Percentiles rank a stretch among this genome's conserved stretches.
Conservation (phyloP, 1,140 invertebrate species). For the Sesamia nonagrioides region DNA sequence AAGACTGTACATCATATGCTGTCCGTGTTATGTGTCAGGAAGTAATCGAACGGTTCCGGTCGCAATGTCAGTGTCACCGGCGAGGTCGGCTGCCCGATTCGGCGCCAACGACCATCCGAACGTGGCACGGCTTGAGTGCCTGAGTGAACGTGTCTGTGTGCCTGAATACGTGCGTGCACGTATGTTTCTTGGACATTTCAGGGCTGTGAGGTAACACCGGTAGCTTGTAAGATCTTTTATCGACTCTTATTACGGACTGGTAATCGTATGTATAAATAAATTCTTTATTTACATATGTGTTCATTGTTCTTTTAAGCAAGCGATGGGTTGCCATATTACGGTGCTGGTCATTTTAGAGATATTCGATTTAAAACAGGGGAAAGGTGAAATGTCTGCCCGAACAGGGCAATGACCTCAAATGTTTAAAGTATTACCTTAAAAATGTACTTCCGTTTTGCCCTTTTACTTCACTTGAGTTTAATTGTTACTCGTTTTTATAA, state of each 20-base stretch:
- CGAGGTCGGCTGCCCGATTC: slow-evolving; percentile 65
- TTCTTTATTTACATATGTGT: not conserved
- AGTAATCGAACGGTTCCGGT: slow-evolving; percentile 69
- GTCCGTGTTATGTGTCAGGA: slow-evolving; percentile 60
- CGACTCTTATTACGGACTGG: not conserved
- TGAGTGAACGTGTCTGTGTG: not conserved
- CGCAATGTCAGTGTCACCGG: slow-evolving; percentile 76
- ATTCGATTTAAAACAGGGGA: not conserved
- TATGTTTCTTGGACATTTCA: slow-evolving; percentile 28
- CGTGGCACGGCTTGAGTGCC: not conserved
- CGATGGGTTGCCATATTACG: not conserved
- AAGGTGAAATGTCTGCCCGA: not conserved
- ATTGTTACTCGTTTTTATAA: not conserved
- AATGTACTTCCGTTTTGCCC: slow-evolving; percentile 12
- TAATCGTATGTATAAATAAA: not conserved
- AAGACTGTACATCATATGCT: slow-evolving; percentile 39
- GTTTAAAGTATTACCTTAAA: slow-evolving; percentile 26
- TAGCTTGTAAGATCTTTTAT: not conserved
- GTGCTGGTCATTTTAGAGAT: not conserved
- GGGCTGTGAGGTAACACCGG: slow-evolving; percentile 29
- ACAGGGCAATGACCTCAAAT: slow-evolving; percentile 20
- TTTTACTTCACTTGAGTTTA: slow-evolving; percentile 2
- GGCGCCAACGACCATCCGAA: slow-evolving; percentile 57
- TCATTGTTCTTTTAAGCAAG: not conserved
- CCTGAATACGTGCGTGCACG: not conserved